Conservation (phyloP, 2,888 invertebrate genomes). For the Cecidostiba fungosa region DNA sequence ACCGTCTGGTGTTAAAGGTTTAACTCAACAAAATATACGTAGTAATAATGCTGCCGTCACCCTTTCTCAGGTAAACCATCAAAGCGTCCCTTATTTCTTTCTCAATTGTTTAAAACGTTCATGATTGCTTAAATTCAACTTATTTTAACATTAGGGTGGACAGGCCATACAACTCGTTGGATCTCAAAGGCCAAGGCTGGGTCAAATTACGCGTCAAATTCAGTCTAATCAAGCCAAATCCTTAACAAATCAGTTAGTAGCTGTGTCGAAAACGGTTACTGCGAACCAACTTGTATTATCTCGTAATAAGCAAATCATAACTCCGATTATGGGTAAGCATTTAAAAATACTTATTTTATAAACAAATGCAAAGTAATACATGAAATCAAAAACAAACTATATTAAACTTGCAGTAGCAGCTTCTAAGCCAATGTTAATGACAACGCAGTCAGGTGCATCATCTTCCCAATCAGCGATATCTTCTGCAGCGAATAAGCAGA, state of each 20-base stretch:
- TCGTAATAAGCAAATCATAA: slow-evolving; percentile 78
- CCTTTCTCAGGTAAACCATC: slow-evolving; percentile 72
- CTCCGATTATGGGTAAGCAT: slow-evolving; percentile 78
- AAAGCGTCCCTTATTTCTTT: neutral
- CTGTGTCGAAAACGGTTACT: slow-evolving; percentile 76
- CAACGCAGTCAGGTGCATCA: slow-evolving; percentile 74
- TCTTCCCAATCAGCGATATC: slow-evolving; percentile 76
- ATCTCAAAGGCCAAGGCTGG: slow-evolving; percentile 78
- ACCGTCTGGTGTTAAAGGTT: slow-evolving; percentile 78
- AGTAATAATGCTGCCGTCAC: slow-evolving; percentile 76
- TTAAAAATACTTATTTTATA: neutral
- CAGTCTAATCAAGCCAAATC: slow-evolving; percentile 77
- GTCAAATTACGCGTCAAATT: slow-evolving; percentile 78
- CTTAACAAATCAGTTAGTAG: slow-evolving; percentile 77
- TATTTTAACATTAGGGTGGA: slow-evolving; percentile 71
- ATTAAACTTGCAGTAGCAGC: slow-evolving; percentile 68
- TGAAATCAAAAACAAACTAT: neutral
- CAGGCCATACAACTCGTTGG: slow-evolving; percentile 79
- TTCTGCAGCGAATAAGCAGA: slow-evolving; percentile 76
- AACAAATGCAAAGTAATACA: neutral
- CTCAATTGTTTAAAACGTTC: neutral
- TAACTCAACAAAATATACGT: slow-evolving; percentile 78
- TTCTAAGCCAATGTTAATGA: slow-evolving; percentile 78
- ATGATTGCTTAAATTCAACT: neutral
- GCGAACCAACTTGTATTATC: slow-evolving; percentile 78